Evolutionary conservation across 2,888 invertebrate genomes (phyloP).

Genomic region (Anthrax anthrax): DNA sequence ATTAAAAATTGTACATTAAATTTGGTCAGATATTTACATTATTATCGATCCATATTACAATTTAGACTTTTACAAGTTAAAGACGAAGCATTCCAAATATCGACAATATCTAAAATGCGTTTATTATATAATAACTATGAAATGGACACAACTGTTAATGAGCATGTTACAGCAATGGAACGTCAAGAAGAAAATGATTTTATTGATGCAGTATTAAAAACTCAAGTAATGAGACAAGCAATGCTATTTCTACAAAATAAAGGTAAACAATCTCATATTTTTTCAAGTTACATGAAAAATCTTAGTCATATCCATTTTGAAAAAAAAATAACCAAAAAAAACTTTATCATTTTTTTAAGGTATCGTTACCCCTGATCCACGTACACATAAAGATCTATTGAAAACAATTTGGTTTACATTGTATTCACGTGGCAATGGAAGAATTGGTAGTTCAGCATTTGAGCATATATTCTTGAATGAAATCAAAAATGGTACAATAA

Average conservation of each 20-base stretch:
- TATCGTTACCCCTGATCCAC: slow-evolving; percentile 46
- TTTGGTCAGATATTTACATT: background rate
- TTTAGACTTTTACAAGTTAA: slow-evolving; percentile 52
- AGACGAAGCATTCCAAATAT: slow-evolving; percentile 38
- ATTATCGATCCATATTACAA: slow-evolving; percentile 14
- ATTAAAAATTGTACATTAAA: background rate
- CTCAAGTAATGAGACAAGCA: slow-evolving; percentile 57
- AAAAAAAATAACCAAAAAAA: background rate
- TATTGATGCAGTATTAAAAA: slow-evolving; percentile 60
- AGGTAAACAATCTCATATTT: slow-evolving; percentile 26
- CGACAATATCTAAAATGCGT: slow-evolving; percentile 59
- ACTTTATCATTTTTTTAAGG: background rate
- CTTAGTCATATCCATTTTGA: too few relatives aligned
- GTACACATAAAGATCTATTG: slow-evolving; percentile 55
- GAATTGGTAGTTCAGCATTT: slow-evolving; percentile 77
- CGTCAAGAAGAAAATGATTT: slow-evolving; percentile 64
- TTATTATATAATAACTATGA: slow-evolving; percentile 77
- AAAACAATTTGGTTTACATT: slow-evolving; percentile 66
- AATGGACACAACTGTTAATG: slow-evolving; percentile 54
- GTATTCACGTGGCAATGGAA: slow-evolving; percentile 65
- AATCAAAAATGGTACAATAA: slow-evolving; percentile 60
- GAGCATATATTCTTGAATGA: slow-evolving; percentile 88
- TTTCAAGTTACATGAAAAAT: too few relatives aligned
- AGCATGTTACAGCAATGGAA: slow-evolving; percentile 61
- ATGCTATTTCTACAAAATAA: slow-evolving; percentile 40